Evolutionary conservation across 2,797 vertebrate genomes (phyloP).

Genomic region (Gadopsis bispinosus): DNA sequence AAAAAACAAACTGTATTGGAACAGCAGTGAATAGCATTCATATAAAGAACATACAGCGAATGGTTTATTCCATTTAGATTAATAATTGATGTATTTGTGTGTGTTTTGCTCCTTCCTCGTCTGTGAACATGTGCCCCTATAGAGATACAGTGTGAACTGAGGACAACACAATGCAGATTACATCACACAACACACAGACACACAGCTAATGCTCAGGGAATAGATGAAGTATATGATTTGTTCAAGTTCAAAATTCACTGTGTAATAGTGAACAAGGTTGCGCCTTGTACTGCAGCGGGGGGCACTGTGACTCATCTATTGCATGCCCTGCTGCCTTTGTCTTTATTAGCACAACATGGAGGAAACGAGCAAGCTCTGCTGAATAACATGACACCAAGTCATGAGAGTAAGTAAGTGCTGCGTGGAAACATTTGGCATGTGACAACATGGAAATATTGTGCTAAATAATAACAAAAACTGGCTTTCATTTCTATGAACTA

Average conservation of each 20-base stretch:
- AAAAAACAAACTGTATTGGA: neutral
- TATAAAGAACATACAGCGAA: constrained; percentile 22
- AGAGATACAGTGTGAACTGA: constrained; percentile 12
- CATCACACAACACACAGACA: constrained; percentile 38
- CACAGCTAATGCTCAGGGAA: constrained; percentile 47
- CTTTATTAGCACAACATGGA: neutral
- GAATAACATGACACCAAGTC: neutral
- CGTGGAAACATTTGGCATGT: neutral
- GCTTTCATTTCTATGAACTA: neutral
- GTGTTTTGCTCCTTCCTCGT: constrained; percentile 35
- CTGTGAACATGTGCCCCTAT: constrained; percentile 20
- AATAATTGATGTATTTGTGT: constrained; percentile 52
- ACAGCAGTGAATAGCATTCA: constrained; percentile 1
- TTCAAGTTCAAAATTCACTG: neutral
- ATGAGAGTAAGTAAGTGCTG: neutral
- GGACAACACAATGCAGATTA: constrained; percentile 41
- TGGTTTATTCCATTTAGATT: constrained; percentile 46
- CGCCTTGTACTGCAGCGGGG: neutral
- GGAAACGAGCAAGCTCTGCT: neutral
- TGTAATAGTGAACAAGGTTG: neutral
- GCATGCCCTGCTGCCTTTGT: neutral
- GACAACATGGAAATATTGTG: no score
- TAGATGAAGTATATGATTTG: neutral
- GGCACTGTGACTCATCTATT: neutral
- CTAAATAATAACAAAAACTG: no score